Percentiles rank a stretch among this genome's conserved stretches.
Conservation (phyloP, 2,888 invertebrate species). For the Melipona bicolor region DNA sequence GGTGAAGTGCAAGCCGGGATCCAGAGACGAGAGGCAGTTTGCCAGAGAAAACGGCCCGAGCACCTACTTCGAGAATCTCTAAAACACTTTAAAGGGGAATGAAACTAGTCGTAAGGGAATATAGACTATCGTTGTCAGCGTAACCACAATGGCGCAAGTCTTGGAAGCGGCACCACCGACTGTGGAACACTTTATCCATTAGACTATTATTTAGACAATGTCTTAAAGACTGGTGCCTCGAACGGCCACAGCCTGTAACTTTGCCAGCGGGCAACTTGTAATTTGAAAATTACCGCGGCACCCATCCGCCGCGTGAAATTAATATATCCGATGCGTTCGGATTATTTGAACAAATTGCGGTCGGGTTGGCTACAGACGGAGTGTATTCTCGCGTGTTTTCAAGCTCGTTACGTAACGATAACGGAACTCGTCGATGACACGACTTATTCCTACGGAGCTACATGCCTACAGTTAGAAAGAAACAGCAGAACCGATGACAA, state of each 20-base stretch:
- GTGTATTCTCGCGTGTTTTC: neutral
- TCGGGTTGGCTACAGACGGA: neutral
- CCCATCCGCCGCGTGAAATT: slow-evolving; percentile 41
- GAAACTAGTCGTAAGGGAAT: slow-evolving; percentile 68
- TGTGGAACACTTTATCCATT: slow-evolving; percentile 60
- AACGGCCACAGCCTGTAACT: slow-evolving; percentile 33
- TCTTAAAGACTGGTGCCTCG: slow-evolving; percentile 36
- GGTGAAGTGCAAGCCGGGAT: slow-evolving; percentile 42
- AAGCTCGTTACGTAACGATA: slow-evolving; percentile 20
- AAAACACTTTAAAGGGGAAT: slow-evolving; percentile 70
- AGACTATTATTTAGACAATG: slow-evolving; percentile 68
- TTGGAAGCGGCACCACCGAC: slow-evolving; percentile 26
- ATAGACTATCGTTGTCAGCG: slow-evolving; percentile 60
- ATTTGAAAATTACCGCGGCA: slow-evolving; percentile 60
- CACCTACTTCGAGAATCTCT: slow-evolving; percentile 66
- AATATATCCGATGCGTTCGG: slow-evolving; percentile 26
- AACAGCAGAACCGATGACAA: neutral
- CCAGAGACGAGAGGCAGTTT: slow-evolving; percentile 63
- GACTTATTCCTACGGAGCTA: neutral
- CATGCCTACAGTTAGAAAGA: neutral
- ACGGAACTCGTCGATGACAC: neutral
- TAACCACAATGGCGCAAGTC: slow-evolving; percentile 52
- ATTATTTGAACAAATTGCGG: slow-evolving; percentile 36
- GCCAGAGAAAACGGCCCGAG: slow-evolving; percentile 64
- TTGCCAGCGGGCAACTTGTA: slow-evolving; percentile 42